Evolutionary conservation across 1,140 invertebrate genomes (phyloP).

Genomic region (Tribolium madens): DNA sequence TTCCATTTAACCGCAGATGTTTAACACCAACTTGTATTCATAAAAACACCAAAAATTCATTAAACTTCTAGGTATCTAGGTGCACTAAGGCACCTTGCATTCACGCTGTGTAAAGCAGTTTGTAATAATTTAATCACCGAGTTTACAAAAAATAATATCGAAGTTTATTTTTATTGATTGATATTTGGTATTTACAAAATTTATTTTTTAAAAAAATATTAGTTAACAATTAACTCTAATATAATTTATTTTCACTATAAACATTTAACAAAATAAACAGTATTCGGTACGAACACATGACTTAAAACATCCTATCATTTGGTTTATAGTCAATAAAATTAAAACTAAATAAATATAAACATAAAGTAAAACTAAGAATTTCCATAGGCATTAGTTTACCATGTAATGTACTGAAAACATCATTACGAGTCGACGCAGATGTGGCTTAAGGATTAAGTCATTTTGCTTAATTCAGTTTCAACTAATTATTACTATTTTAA

Average conservation of each 20-base stretch:
- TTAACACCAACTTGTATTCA: background rate
- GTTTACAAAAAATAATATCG: too few species aligned
- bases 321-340: slow-evolving; percentile 2
- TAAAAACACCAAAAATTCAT: background rate
- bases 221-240: too few species aligned
- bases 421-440: background rate
- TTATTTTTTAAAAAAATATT: too few species aligned
- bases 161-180: too few species aligned
- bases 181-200: too few species aligned
- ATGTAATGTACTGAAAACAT: background rate
- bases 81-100: background rate
- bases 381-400: background rate
- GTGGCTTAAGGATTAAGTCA: background rate
- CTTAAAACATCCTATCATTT: background rate
- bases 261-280: too few species aligned
- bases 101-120: background rate
- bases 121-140: background rate
- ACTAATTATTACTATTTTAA: background rate
- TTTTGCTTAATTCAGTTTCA: background rate
- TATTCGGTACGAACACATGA: background rate
- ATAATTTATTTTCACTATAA: too few species aligned
- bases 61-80: background rate
- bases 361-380: background rate
- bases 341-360: slow-evolving; percentile 13
- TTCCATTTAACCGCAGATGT: slow-evolving; percentile 31